Conservation (phyloP, 2,888 invertebrate genomes). For the Cheilosia grossa region DNA sequence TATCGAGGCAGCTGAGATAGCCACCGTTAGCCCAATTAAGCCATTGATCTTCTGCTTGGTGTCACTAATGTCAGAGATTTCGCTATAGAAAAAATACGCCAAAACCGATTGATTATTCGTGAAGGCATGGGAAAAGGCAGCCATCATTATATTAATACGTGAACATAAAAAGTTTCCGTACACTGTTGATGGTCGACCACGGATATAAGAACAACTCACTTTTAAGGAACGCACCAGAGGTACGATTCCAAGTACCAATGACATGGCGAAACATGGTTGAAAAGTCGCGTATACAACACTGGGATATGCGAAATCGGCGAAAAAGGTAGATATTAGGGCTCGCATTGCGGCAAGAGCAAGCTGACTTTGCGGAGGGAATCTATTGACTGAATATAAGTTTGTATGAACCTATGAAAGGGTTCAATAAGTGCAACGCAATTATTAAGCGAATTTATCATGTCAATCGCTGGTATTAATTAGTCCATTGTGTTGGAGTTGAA, state of each 20-base stretch:
- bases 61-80: slow-evolving; percentile 81
- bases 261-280: slow-evolving; percentile 47
- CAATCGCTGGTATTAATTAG: too few relatives aligned
- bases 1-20: not conserved
- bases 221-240: too few relatives aligned
- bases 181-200: too few relatives aligned
- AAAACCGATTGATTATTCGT: slow-evolving; percentile 79
- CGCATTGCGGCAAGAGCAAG: slow-evolving; percentile 6
- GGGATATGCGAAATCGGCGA: slow-evolving; percentile 35
- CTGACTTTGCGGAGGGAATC: not conserved
- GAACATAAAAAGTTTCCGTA: too few relatives aligned
- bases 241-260: slow-evolving; percentile 39
- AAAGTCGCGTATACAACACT: slow-evolving; percentile 51
- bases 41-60: slow-evolving; percentile 81
- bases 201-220: too few relatives aligned
- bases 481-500: too few relatives aligned
- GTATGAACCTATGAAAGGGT: not conserved
- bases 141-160: too few relatives aligned
- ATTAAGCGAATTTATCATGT: not conserved
- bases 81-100: slow-evolving; percentile 81
- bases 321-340: not conserved
- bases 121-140: slow-evolving; percentile 78
- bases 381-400: not conserved
- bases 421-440: not conserved
- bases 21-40: slow-evolving; percentile 75